phyloP scores from a whole-genome alignment of 2,113 vertebrate genomes.

The Nanorana parkeri region DNA sequence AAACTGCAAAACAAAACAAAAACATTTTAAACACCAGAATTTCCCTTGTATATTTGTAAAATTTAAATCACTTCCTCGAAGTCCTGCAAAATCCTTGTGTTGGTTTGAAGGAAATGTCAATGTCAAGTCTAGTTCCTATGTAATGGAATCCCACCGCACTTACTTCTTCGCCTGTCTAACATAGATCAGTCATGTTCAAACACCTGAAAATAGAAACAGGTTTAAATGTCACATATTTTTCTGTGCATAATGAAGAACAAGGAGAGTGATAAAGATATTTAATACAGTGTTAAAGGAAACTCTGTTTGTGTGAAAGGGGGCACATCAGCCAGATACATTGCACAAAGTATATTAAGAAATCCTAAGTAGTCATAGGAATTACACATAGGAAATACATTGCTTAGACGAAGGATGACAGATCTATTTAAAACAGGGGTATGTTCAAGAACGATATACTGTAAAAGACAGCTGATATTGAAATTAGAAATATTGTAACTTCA shows the following conservation, averaged over 20 bases:
- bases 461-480: too few relatives aligned
- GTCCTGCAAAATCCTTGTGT: conserved; percentile 10
- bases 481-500: too few relatives aligned
- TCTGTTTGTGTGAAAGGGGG: background rate
- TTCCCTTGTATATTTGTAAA: background rate
- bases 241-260: conserved; percentile 42
- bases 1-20: too few relatives aligned
- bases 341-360: background rate
- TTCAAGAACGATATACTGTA: background rate
- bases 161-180: conserved; percentile 29
- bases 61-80: background rate
- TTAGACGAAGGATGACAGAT: background rate
- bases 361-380: background rate
- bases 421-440: conserved; percentile 19
- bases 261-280: conserved; percentile 35
- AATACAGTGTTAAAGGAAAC: background rate
- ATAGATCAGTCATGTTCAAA: conserved; percentile 32
- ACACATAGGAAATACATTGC: background rate
- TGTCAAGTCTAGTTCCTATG: conserved; percentile 5
- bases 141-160: conserved; percentile 31
- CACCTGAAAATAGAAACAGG: conserved; percentile 62
- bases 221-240: conserved; percentile 60
- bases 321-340: background rate
- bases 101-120: conserved; percentile 48
- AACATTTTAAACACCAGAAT: too few relatives aligned